A percentile compares a stretch with the other conserved stretches of the same genome.
These are phyloP conservation scores for Hymenochirus boettgeri DNA, from an alignment of 2,113 vertebrate species.

Conservation along the genomic window DNA sequence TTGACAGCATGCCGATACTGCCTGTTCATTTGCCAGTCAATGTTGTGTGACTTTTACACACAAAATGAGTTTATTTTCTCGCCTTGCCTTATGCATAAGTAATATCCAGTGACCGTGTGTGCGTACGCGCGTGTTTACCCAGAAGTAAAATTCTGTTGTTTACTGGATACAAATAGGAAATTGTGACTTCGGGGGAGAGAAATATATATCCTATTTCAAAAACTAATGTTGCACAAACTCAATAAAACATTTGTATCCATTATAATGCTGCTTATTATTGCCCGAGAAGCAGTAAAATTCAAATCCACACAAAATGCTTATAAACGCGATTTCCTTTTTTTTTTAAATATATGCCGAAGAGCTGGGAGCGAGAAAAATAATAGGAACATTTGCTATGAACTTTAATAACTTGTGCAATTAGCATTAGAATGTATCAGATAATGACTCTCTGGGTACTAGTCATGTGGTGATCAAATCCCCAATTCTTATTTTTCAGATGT, in stretches of 20 bases:
- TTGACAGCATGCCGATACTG: too few relatives aligned
- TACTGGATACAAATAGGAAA: conserved; percentile 23
- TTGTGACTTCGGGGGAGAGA: conserved; percentile 28
- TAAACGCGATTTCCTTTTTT: conserved; percentile 14
- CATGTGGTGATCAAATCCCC: too few relatives aligned
- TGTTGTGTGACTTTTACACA: too few relatives aligned
- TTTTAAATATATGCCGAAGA: background rate
- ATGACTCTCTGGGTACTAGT: too few relatives aligned
- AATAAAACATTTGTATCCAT: conserved; percentile 25
- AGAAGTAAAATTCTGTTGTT: conserved; percentile 16
- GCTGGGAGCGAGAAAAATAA: background rate
- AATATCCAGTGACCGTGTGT: background rate
- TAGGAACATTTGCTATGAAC: too few relatives aligned
- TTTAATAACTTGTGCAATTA: too few relatives aligned
- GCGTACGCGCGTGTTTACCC: background rate
- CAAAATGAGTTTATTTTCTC: background rate
- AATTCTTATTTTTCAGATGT: too few relatives aligned
- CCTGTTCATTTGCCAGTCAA: too few relatives aligned
- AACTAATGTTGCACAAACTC: conserved; percentile 29
- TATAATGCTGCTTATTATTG: conserved; percentile 28
- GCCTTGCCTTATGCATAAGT: background rate
- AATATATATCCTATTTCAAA: conserved; percentile 29
- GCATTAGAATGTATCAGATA: too few relatives aligned
- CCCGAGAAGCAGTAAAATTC: conserved; percentile 12
- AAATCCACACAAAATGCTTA: conserved; percentile 21